A percentile compares a stretch with the other conserved stretches of the same genome.
Evolutionary conservation across 2,113 vertebrate genomes (phyloP).

Genomic region (Pollimyrus isidori): DNA sequence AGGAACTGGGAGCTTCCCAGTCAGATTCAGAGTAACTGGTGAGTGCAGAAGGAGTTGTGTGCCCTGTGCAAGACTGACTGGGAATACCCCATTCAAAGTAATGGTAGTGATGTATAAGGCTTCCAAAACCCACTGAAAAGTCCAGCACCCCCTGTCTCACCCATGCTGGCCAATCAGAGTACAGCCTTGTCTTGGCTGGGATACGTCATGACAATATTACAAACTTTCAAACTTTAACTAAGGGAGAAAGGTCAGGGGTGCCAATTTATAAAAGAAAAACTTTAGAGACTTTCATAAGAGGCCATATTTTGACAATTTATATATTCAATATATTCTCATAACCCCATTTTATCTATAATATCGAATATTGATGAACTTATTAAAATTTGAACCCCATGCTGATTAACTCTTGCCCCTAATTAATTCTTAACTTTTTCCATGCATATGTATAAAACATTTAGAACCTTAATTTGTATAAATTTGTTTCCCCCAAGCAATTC

Average conservation of each 20-base stretch:
- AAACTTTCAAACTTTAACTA: neutral
- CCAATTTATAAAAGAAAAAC: neutral
- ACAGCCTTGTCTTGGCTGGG: neutral
- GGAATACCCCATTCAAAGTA: neutral
- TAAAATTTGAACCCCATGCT: conserved; percentile 17
- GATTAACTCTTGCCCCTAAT: conserved; percentile 19
- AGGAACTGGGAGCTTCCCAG: neutral
- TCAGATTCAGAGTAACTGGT: neutral
- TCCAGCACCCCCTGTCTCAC: neutral
- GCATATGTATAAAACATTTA: conserved; percentile 11
- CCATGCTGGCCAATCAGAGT: neutral
- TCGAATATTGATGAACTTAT: conserved; percentile 26
- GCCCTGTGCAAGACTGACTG: neutral
- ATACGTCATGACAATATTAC: neutral
- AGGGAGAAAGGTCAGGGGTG: neutral
- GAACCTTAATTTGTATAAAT: conserved; percentile 13
- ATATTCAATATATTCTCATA: conserved; percentile 11
- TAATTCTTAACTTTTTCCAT: conserved; percentile 9
- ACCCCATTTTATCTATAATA: conserved; percentile 20
- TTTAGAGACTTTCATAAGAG: neutral
- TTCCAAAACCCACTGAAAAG: neutral
- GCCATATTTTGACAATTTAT: neutral
- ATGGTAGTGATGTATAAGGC: neutral
- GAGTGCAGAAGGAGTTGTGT: neutral
- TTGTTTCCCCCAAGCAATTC: neutral